Evolutionary conservation across 2,113 vertebrate species (phyloP).

Genomic region (Toxostoma redivivum): DNA sequence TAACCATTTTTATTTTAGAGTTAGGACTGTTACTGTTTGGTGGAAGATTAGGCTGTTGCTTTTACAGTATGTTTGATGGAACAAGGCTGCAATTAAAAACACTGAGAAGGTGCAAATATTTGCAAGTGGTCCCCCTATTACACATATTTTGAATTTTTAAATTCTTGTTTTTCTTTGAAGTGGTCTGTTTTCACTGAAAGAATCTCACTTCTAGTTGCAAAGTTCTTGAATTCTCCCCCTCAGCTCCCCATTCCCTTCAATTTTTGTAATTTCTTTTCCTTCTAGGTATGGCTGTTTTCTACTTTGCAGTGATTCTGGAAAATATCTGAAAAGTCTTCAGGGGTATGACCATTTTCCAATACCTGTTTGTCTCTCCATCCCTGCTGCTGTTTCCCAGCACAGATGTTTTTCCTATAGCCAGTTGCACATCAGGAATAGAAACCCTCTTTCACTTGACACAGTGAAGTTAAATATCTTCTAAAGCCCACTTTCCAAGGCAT

Average conservation of each 20-base stretch:
- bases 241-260: background rate
- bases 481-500: background rate
- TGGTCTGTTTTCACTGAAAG: background rate
- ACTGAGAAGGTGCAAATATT: background rate
- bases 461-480: background rate
- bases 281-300: background rate
- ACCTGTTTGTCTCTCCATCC: background rate
- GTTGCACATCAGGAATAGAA: background rate
- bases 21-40: background rate
- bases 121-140: background rate
- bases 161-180: background rate
- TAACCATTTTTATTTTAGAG: background rate
- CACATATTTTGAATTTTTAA: background rate
- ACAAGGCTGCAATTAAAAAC: background rate
- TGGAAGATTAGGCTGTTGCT: background rate
- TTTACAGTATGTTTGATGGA: background rate
- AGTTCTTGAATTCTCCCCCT: background rate
- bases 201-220: background rate
- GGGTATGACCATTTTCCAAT: background rate
- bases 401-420: background rate
- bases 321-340: background rate
- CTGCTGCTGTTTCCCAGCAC: background rate
- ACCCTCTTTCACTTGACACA: background rate
- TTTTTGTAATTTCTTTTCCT: background rate
- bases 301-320: background rate